Percentiles rank a stretch among this genome's conserved stretches.
phyloP scores from a whole-genome alignment of 1,140 invertebrate genomes.

The Heliconius hermathena region DNA sequence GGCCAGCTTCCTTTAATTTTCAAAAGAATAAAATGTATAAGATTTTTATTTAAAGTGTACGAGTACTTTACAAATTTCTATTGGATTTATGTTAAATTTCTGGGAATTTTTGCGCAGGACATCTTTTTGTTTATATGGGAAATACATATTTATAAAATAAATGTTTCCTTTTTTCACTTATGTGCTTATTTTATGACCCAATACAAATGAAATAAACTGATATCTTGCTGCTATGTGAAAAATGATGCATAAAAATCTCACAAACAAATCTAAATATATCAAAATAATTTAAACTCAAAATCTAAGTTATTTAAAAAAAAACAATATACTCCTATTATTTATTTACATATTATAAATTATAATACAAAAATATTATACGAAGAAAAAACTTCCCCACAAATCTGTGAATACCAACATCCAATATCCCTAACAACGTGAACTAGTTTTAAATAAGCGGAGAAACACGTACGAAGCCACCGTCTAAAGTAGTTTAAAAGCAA shows the following conservation, averaged over 20 bases:
- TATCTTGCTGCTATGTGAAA: too few species aligned
- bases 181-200: too few species aligned
- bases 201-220: too few species aligned
- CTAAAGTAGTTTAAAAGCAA: neutral
- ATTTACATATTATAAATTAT: too few species aligned
- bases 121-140: neutral
- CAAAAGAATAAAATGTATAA: neutral
- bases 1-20: slow-evolving; percentile 8
- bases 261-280: too few species aligned
- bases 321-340: too few species aligned
- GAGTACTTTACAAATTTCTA: neutral
- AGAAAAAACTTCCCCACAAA: neutral
- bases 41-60: neutral
- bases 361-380: too few species aligned
- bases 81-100: neutral
- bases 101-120: neutral
- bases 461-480: neutral
- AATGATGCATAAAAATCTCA: too few species aligned
- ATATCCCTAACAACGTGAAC: neutral
- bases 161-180: too few species aligned
- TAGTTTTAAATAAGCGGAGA: neutral
- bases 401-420: neutral
- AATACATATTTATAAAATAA: too few species aligned
- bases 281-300: too few species aligned
- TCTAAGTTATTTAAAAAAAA: too few species aligned